Evolutionary conservation across 2,888 invertebrate species (phyloP), one percentile per base, ranked within the genome.

Genomic region (Drosophila villosipedis): DNA sequence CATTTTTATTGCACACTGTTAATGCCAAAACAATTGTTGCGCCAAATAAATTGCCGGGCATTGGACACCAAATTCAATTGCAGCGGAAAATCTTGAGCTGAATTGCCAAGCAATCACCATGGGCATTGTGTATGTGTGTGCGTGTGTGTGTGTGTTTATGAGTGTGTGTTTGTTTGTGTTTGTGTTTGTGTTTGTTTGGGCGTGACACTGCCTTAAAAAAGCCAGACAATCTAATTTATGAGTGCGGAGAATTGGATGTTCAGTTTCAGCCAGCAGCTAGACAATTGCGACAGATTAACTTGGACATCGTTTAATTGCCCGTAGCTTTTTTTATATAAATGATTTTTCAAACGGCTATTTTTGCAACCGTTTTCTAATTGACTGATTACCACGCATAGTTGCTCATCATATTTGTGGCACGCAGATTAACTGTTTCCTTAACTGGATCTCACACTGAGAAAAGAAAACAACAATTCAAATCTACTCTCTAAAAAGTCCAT

Each of bases 11-110:
- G 82, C 70, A 78, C 66, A 60, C 68, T 76, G 75, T 82, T 87
- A 89, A 89, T 87, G 85, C 85, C 89, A 83, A 89, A 87, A 82
- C 89, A 87, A 89, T 87, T 87, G 89, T 88, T 89, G 85, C 78
- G 62, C 76, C 71, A 79, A 80, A 83, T 80, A 82, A 82, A 85
- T 85, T 80, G 50, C 65, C 43, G 59, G 37, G 25, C 64, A 73
- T 63, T 57, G 61, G 73, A 62, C 75, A 74, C 65, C 55, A 68
- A 73, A 80, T 80, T 80, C 79, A 76, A 80, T 80, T 80, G 69
- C 64, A 59, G 19, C 35, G 50, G 10, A 52, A 67, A 72, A 39
- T 68, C 68, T 72, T 76, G 31, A 50, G 47, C 37, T 62, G 55
- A 59, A 68, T 62, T 30, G 67, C 65, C 57, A 73, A 61, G 65